Conservation (phyloP, 2,888 invertebrate species). For the Branchinecta sandiegonensis region DNA sequence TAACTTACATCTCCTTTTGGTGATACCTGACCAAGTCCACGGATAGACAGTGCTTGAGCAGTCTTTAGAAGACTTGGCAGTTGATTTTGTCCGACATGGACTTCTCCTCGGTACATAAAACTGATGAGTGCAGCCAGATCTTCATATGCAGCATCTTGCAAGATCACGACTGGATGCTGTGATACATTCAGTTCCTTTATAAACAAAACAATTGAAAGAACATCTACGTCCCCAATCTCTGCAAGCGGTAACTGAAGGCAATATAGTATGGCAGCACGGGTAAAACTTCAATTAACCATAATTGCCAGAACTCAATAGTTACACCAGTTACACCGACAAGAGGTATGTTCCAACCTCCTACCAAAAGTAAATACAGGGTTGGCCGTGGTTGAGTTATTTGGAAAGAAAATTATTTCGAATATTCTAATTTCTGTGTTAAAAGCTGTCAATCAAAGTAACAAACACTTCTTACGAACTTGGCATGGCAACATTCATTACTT, state of each 20-base stretch:
- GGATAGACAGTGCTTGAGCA: constrained; percentile 63
- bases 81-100: constrained; percentile 63
- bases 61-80: constrained; percentile 59
- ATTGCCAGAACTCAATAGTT: too few species aligned
- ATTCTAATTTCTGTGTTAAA: too few species aligned
- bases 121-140: constrained; percentile 60
- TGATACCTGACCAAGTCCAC: constrained; percentile 58
- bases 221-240: neutral
- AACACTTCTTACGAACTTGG: too few species aligned
- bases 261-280: neutral
- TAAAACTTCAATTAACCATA: too few species aligned
- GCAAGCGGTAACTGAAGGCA: neutral
- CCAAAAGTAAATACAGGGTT: too few species aligned
- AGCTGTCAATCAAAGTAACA: too few species aligned
- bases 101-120: constrained; percentile 78
- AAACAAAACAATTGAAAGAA: neutral
- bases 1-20: constrained; percentile 9
- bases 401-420: too few species aligned
- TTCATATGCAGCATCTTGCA: constrained; percentile 53
- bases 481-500: too few species aligned
- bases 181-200: constrained; percentile 50
- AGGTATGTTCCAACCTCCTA: too few species aligned
- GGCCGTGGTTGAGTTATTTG: too few species aligned
- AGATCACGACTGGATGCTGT: constrained; percentile 54
- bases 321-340: too few species aligned